A percentile compares a stretch with the other conserved stretches of the same genome.
Evolutionary conservation across 2,888 invertebrate species (phyloP).

Genomic region (Peribatodes rhomboidaria): DNA sequence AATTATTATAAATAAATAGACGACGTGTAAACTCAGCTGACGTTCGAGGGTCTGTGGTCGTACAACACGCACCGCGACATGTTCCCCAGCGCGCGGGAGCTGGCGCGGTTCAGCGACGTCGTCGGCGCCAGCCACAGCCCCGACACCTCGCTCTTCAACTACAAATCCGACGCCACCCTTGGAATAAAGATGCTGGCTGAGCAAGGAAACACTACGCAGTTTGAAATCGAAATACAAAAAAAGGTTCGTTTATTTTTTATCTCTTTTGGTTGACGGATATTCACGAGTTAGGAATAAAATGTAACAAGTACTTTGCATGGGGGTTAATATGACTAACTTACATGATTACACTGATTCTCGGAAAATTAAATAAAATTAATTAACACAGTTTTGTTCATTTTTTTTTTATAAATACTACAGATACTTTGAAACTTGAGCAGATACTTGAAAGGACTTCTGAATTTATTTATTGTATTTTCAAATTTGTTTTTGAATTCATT

Average conservation of each 20-base stretch:
- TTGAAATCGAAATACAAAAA: conserved; percentile 74
- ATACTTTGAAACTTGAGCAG: no score
- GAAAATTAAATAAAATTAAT: no score
- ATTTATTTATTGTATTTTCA: no score
- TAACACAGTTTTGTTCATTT: no score
- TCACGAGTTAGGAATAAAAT: neutral
- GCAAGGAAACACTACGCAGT: conserved; percentile 77
- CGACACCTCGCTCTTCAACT: conserved; percentile 68
- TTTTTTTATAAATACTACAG: no score
- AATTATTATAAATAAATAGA: no score
- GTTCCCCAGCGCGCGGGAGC: conserved; percentile 61
- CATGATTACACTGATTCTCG: no score
- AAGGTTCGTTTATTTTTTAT: conserved; percentile 53
- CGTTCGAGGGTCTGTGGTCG: conserved; percentile 77
- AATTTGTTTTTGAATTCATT: no score
- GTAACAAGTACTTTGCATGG: no score
- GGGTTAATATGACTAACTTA: no score
- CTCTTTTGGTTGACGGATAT: neutral
- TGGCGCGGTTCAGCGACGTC: conserved; percentile 75
- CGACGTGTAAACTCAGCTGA: no score
- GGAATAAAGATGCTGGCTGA: conserved; percentile 77
- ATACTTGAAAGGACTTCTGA: no score
- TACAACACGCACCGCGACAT: conserved; percentile 72
- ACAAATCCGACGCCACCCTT: conserved; percentile 66
- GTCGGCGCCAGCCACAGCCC: conserved; percentile 79